Conservation (phyloP, 2,113 vertebrate genomes). For the Nycticryphes semicollaris region DNA sequence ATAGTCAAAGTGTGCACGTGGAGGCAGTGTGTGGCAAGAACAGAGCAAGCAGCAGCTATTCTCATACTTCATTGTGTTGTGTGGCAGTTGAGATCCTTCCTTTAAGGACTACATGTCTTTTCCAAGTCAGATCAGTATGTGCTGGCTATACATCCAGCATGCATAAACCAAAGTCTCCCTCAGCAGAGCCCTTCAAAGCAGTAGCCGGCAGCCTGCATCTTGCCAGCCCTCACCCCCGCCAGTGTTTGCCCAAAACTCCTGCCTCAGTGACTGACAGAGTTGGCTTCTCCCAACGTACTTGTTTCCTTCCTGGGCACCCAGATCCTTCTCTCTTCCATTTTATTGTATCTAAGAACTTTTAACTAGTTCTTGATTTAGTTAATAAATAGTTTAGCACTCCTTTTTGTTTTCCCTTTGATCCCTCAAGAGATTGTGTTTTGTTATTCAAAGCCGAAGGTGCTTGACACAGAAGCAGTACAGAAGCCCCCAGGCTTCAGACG, state of each 20-base stretch:
- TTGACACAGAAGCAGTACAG: slow-evolving; percentile 28
- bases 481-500: neutral
- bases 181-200: neutral
- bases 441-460: slow-evolving; percentile 15
- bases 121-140: neutral
- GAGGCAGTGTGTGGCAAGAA: neutral
- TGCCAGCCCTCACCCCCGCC: neutral
- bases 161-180: neutral
- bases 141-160: fast-evolving
- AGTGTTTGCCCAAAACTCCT: neutral
- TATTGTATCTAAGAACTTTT: neutral
- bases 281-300: neutral
- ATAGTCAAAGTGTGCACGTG: neutral
- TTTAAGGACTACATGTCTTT: neutral
- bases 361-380: neutral
- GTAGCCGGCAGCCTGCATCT: neutral
- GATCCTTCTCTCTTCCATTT: neutral
- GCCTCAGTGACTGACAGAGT: neutral
- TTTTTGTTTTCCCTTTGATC: slow-evolving; percentile 8
- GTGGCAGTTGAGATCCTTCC: neutral
- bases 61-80: neutral
- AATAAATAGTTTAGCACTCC: neutral
- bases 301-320: neutral
- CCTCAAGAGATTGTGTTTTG: slow-evolving; percentile 17
- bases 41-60: neutral